Base-by-base conservation (phyloP, 2,113 vertebrate genomes). In the Xyrauchen texanus region DNA sequence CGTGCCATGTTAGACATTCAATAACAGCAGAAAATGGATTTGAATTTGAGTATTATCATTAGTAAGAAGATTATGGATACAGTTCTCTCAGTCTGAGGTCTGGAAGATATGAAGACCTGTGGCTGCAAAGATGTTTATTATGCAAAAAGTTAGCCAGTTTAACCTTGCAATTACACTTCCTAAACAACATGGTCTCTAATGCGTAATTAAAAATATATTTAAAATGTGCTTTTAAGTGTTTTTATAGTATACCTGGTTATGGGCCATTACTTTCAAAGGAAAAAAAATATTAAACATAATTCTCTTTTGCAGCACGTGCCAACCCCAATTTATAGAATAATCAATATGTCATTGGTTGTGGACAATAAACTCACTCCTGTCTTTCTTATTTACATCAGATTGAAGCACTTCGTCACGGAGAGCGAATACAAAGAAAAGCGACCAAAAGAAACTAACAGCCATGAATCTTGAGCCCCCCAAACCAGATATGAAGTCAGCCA, bases 401-500 rank as follows among this genome's bases (percentile, higher is more conserved):
- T 34, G 21, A 34, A 34, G 21, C 21, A 34, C 21, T 34, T 34
- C 60, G 66, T 66, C 60, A 70, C 34, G 65, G 8, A 61, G 61
- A 68, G 51, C 7, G 16, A 77, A 61, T 21, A 52, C 66, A 52
- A 9, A 49, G 42, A 55, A 21, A 64, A 34, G 55, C 47, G 65
- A 58, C 12, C 10, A 8, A 10, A 34, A 15, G 7, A 71, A 77
- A 71, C 87, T 76, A 47, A 10, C 76, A 83, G 80, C 77, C 81
- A 97, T 98, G 97, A 98, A 94, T 86, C 93, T 97, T 16, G 97
- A 98, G 76, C 88, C 88, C 13, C 92, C 93, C 44, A 98, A 96
- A 82, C 2, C 86, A 0, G 97, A 98, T 74, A 83, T 96, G 78
- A 96, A 95, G 74, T 94, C 97, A 0, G 95, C 94, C 87, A 99